phyloP scores from a whole-genome alignment of 2,797 vertebrate species.

The Coracias cyanogaster region DNA sequence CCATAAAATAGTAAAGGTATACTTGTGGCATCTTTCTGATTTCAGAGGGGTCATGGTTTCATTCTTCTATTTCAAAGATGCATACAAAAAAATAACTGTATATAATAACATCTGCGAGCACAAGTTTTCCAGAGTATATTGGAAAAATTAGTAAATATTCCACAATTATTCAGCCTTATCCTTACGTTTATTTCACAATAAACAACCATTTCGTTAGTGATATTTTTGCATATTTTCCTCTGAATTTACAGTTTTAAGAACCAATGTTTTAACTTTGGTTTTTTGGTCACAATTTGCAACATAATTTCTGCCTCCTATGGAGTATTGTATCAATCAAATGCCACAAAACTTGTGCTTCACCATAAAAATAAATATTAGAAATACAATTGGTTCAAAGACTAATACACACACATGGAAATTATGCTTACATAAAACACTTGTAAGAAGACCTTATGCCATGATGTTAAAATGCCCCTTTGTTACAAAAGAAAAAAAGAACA shows the following conservation, averaged over 20 bases:
- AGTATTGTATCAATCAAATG: not conserved
- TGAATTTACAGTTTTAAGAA: not conserved
- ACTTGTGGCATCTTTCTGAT: not conserved
- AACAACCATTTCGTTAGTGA: not conserved
- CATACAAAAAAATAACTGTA: not conserved
- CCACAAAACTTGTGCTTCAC: not conserved
- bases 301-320: not conserved
- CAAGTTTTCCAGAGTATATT: not conserved
- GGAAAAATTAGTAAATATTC: not conserved
- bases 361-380: not conserved
- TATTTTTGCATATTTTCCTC: not conserved
- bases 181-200: not conserved
- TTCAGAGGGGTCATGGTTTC: not conserved
- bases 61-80: not conserved
- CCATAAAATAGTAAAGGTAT: not conserved
- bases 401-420: not conserved
- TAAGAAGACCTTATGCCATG: not conserved
- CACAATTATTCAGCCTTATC: not conserved
- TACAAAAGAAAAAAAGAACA: not conserved
- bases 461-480: not conserved
- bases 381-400: not conserved
- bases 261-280: fast-evolving
- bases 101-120: not conserved
- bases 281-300: not conserved
- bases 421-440: not conserved